Evolutionary conservation across 2,888 invertebrate species (phyloP).

Genomic region (Criorhina ranunculi): DNA sequence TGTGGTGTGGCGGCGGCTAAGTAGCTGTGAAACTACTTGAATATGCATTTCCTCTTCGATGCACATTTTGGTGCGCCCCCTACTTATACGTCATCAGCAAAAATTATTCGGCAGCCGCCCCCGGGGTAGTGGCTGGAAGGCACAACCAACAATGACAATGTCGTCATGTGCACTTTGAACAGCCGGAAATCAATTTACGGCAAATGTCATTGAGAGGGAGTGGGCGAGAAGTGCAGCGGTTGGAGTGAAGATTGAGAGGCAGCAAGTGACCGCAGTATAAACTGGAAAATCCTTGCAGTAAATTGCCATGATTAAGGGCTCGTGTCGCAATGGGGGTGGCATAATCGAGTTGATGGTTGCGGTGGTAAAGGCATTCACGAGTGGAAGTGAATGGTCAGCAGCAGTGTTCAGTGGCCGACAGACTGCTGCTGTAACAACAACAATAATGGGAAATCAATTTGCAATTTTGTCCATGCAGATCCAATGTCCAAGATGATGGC

Average conservation of each 20-base stretch:
- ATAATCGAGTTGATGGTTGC: conserved; percentile 43
- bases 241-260: conserved; percentile 47
- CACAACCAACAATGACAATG: conserved; percentile 55
- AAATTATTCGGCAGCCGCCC: conserved; percentile 41
- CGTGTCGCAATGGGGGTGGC: conserved; percentile 61
- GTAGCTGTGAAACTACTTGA: conserved; percentile 76
- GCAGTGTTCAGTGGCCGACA: neutral
- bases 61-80: conserved; percentile 43
- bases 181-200: conserved; percentile 76
- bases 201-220: conserved; percentile 52
- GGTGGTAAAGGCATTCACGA: conserved; percentile 41
- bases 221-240: neutral
- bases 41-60: conserved; percentile 69
- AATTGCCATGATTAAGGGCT: conserved; percentile 75
- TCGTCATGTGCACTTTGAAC: conserved; percentile 57
- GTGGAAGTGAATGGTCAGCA: conserved; percentile 66
- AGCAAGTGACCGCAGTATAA: conserved; percentile 73
- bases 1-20: conserved; percentile 46
- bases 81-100: conserved; percentile 71
- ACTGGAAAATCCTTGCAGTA: conserved; percentile 72
- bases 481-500: conserved; percentile 35
- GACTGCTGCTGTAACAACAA: neutral
- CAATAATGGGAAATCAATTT: conserved; percentile 63
- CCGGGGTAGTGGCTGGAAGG: conserved; percentile 3
- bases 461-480: conserved; percentile 44